Percentiles rank a stretch among this genome's conserved stretches.
Conservation (phyloP, 2,888 invertebrate species). For the Pyrochroa serraticornis region DNA sequence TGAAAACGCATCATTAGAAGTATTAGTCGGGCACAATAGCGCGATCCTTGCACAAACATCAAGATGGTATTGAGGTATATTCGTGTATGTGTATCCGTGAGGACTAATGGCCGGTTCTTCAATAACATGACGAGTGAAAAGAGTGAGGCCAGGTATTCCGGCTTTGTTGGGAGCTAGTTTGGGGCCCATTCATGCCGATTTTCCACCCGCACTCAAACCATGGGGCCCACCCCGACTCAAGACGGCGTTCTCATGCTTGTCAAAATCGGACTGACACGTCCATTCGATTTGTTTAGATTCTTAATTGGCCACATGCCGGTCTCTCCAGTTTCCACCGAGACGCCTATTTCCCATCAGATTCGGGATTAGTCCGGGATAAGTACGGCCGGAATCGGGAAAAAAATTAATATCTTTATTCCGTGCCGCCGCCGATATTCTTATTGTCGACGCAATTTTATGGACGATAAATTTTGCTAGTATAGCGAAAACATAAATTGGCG, state of each 20-base stretch:
- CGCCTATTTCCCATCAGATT: no score
- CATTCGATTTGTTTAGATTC: conserved; percentile 22
- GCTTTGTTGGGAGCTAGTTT: conserved; percentile 28
- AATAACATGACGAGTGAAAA: conserved; percentile 4
- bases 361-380: no score
- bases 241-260: conserved; percentile 25
- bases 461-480: background rate
- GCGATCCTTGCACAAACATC: conserved; percentile 17
- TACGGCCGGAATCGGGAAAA: no score
- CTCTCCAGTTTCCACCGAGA: conserved; percentile 8
- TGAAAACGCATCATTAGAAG: conserved; percentile 26
- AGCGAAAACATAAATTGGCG: conserved; percentile 17
- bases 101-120: conserved; percentile 20
- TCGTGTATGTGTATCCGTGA: no score
- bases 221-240: background rate
- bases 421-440: conserved; percentile 2
- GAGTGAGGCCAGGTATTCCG: conserved; percentile 24
- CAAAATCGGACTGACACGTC: conserved; percentile 26
- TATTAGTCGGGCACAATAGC: conserved; percentile 22
- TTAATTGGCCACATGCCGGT: conserved; percentile 29
- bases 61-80: conserved; percentile 7
- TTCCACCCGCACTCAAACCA: conserved; percentile 23
- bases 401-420: background rate
- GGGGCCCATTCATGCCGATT: conserved; percentile 23
- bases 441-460: background rate